Evolutionary conservation across 1,140 invertebrate genomes (phyloP).

Genomic region (Nebria ingens): DNA sequence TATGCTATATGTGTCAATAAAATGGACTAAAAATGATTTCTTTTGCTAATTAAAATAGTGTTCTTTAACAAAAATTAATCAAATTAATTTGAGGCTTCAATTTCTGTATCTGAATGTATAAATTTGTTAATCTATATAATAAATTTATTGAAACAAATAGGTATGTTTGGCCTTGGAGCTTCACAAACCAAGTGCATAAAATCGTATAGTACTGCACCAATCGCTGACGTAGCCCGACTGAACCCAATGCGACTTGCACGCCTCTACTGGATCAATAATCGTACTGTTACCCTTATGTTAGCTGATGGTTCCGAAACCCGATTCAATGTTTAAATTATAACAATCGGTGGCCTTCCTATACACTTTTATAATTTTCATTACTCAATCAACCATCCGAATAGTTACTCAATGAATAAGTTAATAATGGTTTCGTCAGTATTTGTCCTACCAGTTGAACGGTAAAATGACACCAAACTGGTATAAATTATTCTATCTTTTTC

Average conservation of each 20-base stretch:
- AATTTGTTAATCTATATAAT: neutral
- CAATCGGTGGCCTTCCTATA: conserved; percentile 3
- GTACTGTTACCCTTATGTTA: conserved; percentile 84
- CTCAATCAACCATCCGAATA: too few relatives aligned
- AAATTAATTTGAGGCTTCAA: too few relatives aligned
- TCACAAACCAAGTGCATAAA: conserved; percentile 87
- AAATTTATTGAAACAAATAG: conserved; percentile 30
- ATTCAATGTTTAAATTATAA: conserved; percentile 65
- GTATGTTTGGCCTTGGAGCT: conserved; percentile 85
- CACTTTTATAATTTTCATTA: neutral
- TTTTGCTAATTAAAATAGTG: too few relatives aligned
- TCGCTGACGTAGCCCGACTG: conserved; percentile 74
- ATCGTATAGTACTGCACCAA: conserved; percentile 84
- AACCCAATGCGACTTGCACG: conserved; percentile 81
- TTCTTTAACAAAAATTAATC: too few relatives aligned
- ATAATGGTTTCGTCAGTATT: too few relatives aligned
- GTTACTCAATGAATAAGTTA: too few relatives aligned
- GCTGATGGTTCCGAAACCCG: conserved; percentile 85
- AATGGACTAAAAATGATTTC: too few relatives aligned
- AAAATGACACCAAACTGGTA: neutral
- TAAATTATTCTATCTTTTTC: neutral
- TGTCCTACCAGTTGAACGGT: neutral
- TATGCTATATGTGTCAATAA: too few relatives aligned
- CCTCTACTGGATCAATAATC: conserved; percentile 84
- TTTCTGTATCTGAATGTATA: conserved; percentile 7